Percentiles rank a stretch among this genome's conserved stretches.
Conservation (phyloP, 2,888 invertebrate genomes). For the Fabriciana adippe region DNA sequence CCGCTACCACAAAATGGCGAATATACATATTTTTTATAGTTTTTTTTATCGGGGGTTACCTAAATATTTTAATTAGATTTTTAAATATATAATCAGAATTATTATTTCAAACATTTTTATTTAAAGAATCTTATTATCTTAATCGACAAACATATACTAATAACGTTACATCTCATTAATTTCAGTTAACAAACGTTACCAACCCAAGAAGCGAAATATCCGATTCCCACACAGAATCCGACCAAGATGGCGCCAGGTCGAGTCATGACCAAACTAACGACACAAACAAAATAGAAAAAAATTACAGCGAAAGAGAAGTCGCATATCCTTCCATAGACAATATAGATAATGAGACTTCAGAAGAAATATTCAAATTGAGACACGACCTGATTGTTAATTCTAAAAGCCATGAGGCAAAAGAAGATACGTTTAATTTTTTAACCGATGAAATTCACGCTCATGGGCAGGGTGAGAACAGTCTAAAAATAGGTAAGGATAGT, state of each 20-base stretch:
- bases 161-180: slow-evolving; percentile 24
- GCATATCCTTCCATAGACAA: slow-evolving; percentile 28
- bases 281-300: slow-evolving; percentile 9
- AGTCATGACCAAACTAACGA: slow-evolving; percentile 33
- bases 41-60: no score
- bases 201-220: slow-evolving; percentile 61
- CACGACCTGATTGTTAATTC: slow-evolving; percentile 9
- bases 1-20: no score
- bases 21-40: no score
- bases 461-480: slow-evolving; percentile 13
- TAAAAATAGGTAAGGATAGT: slow-evolving; percentile 27
- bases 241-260: slow-evolving; percentile 48
- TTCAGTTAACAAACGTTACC: slow-evolving; percentile 66
- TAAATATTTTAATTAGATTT: no score
- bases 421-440: slow-evolving; percentile 50
- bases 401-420: slow-evolving; percentile 37
- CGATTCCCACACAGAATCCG: slow-evolving; percentile 53
- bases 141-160: no score
- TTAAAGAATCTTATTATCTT: no score
- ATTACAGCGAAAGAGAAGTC: background rate
- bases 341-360: slow-evolving; percentile 19
- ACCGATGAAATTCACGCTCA: slow-evolving; percentile 43
- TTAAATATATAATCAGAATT: background rate
- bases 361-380: slow-evolving; percentile 11
- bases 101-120: slow-evolving; percentile 1